A percentile compares a stretch with the other conserved stretches of the same genome.
These are phyloP conservation scores for Plutella xylostella DNA, from an alignment of 2,888 invertebrate genomes.

Conservation along the genomic window DNA sequence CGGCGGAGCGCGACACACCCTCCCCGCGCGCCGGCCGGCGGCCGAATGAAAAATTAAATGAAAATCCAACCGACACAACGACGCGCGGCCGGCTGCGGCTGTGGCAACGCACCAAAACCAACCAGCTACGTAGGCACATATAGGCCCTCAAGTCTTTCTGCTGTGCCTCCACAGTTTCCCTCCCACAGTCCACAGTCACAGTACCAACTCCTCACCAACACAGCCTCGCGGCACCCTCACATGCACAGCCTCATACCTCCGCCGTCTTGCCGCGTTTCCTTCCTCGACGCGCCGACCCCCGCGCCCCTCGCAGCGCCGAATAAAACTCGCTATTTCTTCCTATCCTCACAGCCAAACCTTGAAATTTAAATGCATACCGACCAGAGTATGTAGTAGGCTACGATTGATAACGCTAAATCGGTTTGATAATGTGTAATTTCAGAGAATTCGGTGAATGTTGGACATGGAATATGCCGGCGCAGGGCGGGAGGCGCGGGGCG, in stretches of 20 bases:
- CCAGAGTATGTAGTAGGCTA: slow-evolving; percentile 1
- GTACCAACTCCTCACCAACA: slow-evolving; percentile 37
- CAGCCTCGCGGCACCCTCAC: slow-evolving; percentile 22
- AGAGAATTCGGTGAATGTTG: slow-evolving; percentile 54
- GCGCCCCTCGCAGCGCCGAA: slow-evolving; percentile 35
- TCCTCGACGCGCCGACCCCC: slow-evolving; percentile 35
- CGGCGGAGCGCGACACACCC: slow-evolving; percentile 34
- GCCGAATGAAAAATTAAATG: slow-evolving; percentile 30
- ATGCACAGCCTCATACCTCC: slow-evolving; percentile 11
- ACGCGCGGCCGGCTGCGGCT: neutral
- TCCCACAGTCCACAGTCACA: slow-evolving; percentile 29
- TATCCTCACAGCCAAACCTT: too few species aligned
- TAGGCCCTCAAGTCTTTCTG: neutral
- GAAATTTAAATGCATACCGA: neutral
- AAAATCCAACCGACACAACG: too few species aligned
- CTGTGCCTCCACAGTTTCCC: slow-evolving; percentile 28
- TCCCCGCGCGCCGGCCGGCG: slow-evolving; percentile 26
- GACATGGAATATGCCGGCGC: slow-evolving; percentile 24
- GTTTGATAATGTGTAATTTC: slow-evolving; percentile 40
- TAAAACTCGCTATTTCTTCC: slow-evolving; percentile 17
- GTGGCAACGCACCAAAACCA: neutral
- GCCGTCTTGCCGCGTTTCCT: slow-evolving; percentile 31
- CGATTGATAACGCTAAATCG: slow-evolving; percentile 9
- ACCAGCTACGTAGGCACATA: neutral
- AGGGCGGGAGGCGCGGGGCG: slow-evolving; percentile 24